A percentile compares a stretch with the other conserved stretches of the same genome.
Evolutionary conservation across 2,113 vertebrate genomes (phyloP).

Genomic region (Cyanistes caeruleus): DNA sequence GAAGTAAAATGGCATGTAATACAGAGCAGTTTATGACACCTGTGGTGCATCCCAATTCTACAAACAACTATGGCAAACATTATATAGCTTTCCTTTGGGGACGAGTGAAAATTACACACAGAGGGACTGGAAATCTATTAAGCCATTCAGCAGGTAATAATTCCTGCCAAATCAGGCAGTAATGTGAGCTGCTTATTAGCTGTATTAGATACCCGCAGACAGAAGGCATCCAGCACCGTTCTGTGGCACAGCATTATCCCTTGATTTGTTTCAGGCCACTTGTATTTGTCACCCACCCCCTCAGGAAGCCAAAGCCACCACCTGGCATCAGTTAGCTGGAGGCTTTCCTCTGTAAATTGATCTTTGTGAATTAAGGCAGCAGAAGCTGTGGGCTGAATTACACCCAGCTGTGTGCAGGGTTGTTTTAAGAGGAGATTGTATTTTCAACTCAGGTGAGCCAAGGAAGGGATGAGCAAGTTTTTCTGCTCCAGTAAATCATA

Average conservation of each 20-base stretch:
- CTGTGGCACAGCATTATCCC: background rate
- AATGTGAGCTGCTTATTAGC: constrained; percentile 26
- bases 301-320: background rate
- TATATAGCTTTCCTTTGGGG: constrained; percentile 26
- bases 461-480: background rate
- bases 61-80: constrained; percentile 23
- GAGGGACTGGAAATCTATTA: constrained; percentile 4
- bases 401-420: background rate
- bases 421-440: background rate
- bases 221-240: background rate
- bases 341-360: background rate
- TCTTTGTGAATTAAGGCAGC: background rate
- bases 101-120: background rate
- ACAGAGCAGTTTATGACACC: background rate
- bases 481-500: background rate
- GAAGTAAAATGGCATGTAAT: background rate
- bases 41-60: constrained; percentile 5
- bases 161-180: constrained; percentile 28
- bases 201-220: background rate
- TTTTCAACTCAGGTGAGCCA: background rate
- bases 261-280: constrained; percentile 3
- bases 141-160: constrained; percentile 35
- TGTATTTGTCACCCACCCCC: background rate
- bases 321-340: background rate
- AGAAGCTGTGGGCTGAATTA: background rate